Evolutionary conservation across 1,140 invertebrate species (phyloP).

Genomic region (Tribolium madens): DNA sequence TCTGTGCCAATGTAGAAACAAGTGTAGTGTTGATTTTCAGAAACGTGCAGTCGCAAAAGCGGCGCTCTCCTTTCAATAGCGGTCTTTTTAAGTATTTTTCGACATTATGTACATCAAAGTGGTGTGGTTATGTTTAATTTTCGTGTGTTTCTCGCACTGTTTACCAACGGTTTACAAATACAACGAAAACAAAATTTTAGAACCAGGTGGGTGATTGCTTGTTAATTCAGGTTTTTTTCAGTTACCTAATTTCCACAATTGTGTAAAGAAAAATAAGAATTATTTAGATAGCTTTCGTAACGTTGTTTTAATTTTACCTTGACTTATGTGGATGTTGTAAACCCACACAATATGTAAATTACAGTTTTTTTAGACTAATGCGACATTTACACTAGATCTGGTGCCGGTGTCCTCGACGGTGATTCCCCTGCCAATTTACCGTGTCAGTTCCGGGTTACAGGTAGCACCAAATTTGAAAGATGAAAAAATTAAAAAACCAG

Average conservation of each 20-base stretch:
- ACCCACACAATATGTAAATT: constrained; percentile 1
- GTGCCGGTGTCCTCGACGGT: constrained; percentile 75
- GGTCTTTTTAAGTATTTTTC: neutral
- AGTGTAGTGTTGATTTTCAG: neutral
- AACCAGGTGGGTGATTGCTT: constrained; percentile 54
- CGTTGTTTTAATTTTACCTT: neutral
- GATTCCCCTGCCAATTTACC: constrained; percentile 73
- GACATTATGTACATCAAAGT: constrained; percentile 1
- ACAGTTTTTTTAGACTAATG: constrained; percentile 12
- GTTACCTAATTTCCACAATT: too few relatives aligned
- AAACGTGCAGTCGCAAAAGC: constrained; percentile 15
- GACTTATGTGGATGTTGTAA: neutral
- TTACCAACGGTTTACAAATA: constrained; percentile 59
- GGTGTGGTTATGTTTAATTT: neutral
- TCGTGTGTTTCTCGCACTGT: constrained; percentile 1
- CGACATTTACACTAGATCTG: constrained; percentile 65
- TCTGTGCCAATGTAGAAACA: neutral
- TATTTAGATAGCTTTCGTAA: neutral
- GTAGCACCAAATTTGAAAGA: constrained; percentile 52
- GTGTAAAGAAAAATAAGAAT: neutral
- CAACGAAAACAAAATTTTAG: constrained; percentile 58
- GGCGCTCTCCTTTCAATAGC: neutral
- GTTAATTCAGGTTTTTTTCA: constrained; percentile 25
- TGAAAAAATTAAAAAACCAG: constrained; percentile 55
- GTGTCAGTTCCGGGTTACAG: constrained; percentile 66